Base-by-base conservation (phyloP, 1,140 invertebrate genomes). In the Papilio aristodemus region DNA sequence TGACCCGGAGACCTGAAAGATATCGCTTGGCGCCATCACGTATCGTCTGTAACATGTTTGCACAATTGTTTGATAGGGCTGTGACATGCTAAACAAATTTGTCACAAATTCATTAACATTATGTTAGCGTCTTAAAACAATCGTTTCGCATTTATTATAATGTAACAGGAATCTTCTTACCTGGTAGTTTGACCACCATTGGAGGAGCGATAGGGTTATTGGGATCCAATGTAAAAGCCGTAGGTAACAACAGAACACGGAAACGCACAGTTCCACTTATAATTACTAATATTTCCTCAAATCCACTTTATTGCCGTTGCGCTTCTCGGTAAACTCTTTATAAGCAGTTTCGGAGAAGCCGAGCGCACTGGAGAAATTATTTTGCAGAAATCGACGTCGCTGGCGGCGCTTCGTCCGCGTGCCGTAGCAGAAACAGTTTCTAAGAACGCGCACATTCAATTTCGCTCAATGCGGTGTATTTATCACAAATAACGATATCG, bases 171-270 rank as follows among this genome's bases (percentile, higher is more conserved):
- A 63, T 71, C 87, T n/a, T n/a, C n/a, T 88, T 72, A 91, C 89
- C 89, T 91, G 89, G 89, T 84, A 90, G 82, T 81, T 88, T 90
- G 71, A 89, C 89, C 89, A 91, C 89, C 89, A 91, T 91, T 87
- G 83, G 83, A 89, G 89, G 89, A 84, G 82, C 79, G 73, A 76
- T 73, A 41, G 79, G 80, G 70, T 82, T 77, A 73, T 91, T 87
- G 89, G 89, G 89, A 91, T 91, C 89, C 89, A 91, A 91, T 87
- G 82, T 91, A 89, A 86, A 87, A 82, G 87, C 76, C 76, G 84
- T 84, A 69, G 66, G 32, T 79, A 76, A 77, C 82, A 84, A 80
- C 78, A 78, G 64, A 83, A 81, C 87, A 89, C 86, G 81, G 82
- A 89, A 91, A 89, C 86, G 86, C 87, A 83, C 79, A 88, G 79